Evolutionary conservation across 2,888 invertebrate genomes (phyloP).

Genomic region (Drosophila tanythrix): DNA sequence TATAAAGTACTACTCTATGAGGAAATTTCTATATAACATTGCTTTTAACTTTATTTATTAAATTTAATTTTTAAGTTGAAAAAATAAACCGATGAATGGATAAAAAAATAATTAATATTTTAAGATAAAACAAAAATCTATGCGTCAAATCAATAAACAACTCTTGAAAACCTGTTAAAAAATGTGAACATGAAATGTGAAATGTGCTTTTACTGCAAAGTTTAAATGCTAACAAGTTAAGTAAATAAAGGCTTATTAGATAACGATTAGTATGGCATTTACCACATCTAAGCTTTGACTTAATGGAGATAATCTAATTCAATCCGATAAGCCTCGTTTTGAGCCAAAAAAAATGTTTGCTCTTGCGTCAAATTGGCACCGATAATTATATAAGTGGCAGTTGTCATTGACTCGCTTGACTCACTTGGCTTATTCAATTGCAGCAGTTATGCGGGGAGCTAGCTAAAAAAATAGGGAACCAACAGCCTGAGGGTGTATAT

Average conservation of each 20-base stretch:
- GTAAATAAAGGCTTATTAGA: neutral
- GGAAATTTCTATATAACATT: neutral
- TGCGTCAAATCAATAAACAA: neutral
- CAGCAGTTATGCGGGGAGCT: neutral
- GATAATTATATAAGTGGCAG: conserved; percentile 45
- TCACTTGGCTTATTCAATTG: conserved; percentile 34
- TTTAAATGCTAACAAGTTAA: neutral
- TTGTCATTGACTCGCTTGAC: conserved; percentile 20
- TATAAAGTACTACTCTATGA: neutral
- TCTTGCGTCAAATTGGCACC: conserved; percentile 4
- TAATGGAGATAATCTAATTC: neutral
- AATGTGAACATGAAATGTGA: neutral
- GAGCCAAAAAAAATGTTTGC: neutral
- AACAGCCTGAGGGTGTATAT: conserved; percentile 4
- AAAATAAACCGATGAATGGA: neutral
- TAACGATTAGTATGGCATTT: neutral
- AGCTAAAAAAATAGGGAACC: neutral
- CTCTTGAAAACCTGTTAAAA: neutral
- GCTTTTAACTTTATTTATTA: neutral
- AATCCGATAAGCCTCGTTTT: conserved; percentile 11
- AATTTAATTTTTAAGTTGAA: neutral
- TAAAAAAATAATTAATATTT: neutral
- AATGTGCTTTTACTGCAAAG: neutral
- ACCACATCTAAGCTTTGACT: neutral
- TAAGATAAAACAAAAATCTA: neutral